Base-by-base conservation (phyloP, 2,888 invertebrate genomes). In the Calephelis perditalis region DNA sequence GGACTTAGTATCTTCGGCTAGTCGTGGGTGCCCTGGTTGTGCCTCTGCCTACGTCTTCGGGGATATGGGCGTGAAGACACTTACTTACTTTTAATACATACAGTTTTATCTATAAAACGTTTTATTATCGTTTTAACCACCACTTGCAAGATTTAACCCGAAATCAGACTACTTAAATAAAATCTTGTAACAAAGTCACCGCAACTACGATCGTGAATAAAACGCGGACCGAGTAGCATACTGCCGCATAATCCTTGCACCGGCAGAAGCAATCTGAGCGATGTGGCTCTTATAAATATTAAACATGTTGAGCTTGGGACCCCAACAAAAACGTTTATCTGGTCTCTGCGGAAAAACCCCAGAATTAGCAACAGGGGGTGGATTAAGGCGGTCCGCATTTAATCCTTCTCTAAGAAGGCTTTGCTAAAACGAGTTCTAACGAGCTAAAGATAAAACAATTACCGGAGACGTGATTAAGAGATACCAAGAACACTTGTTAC, bases 321-420 rank as follows among this genome's bases (percentile, higher is more conserved):
- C 81, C 77, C 80, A 82, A 86, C 87, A 86, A 85, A 87, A 89
- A 88, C 87, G 84, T 87, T 88, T 87, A 88, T 90, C 88, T 86
- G 85, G 82, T 82, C 85, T 83, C 81, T 78, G 81, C 78, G 80
- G 87, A 90, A 90, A 90, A 89, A 90, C 87, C 85, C 80, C 83
- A 82, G 88, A 89, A 89, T 90, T 90, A 89, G 87, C 87, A 84
- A 79, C 81, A 77, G 86, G 81, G 85, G 87, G 85, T 81, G 86
- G 87, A 87, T 90, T 87, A 89, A 82, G 84, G 86, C 82, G 84
- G 84, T 82, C 90, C 89, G 84, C 86, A 86, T 86, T 88, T 89
- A 90, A 90, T 90, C 90, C 90, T 88, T 88, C 88, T 86, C 87
- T 89, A 90, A 90, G 90, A 88, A 88, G 90, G 88, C 90, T 90